A percentile compares a stretch with the other conserved stretches of the same genome.
These are phyloP conservation scores for Spialia ferax DNA, from an alignment of 2,888 invertebrate species.

Conservation along the genomic window DNA sequence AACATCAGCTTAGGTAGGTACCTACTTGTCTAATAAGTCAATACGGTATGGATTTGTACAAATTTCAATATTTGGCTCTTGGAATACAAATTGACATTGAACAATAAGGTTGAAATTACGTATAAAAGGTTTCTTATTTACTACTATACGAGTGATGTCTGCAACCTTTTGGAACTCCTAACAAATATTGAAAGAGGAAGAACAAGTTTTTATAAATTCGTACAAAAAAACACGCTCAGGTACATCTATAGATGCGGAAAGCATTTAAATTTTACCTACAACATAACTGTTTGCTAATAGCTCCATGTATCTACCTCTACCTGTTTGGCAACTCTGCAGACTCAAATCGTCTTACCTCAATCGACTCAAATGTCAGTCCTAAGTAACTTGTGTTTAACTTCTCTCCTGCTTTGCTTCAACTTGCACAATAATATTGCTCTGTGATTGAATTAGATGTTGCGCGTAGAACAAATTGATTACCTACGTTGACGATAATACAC, in stretches of 20 bases:
- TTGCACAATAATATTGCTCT: conserved; percentile 63
- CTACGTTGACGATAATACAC: conserved; percentile 48
- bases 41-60: too few relatives aligned
- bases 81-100: too few relatives aligned
- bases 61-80: too few relatives aligned
- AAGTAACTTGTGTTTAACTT: conserved; percentile 16
- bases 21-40: not conserved
- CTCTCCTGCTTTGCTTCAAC: conserved; percentile 38
- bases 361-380: conserved; percentile 31
- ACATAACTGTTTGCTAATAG: conserved; percentile 54
- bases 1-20: too few relatives aligned
- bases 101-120: too few relatives aligned
- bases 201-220: not conserved
- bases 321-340: conserved; percentile 30
- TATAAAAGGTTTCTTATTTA: too few relatives aligned
- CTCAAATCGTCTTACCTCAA: conserved; percentile 9
- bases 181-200: not conserved
- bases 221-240: too few relatives aligned
- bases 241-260: not conserved
- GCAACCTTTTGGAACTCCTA: not conserved
- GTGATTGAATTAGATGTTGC: conserved; percentile 75
- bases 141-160: not conserved
- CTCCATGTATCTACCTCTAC: conserved; percentile 2
- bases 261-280: conserved; percentile 6
- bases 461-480: conserved; percentile 70